Base-by-base conservation (phyloP, 1,140 invertebrate species). In the Neotoxoptera formosana region DNA sequence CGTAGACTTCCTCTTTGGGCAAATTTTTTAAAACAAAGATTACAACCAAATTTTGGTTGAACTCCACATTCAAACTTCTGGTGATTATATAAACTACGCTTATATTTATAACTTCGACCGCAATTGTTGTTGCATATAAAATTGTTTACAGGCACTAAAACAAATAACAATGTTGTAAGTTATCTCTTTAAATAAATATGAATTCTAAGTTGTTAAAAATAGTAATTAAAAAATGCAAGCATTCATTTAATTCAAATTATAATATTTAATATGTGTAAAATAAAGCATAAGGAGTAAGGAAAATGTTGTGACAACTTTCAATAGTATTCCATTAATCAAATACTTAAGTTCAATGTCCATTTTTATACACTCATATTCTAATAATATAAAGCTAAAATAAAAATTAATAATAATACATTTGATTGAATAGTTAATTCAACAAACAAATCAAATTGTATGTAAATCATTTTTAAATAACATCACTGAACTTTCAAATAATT, bases 61-160 rank as follows among this genome's bases (percentile, higher is more conserved):
- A 93, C 83, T 84, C 95, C 95, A 93, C 95, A 95, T 93, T 95
- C 95, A 90, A 94, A 94, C 76, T 94, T 94, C 20, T 91, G n/a
- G 91, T 95, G 94, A 34, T 91, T 48, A n/a, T 81, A 91, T 14
- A 94, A 86, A 56, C 41, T 91, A n/a, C 41, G 87, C 30, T 89
- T 94, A 93, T 94, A 94, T 60, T 91, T 93, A 89, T 94, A 94
- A 47, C n/a, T 90, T 93, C 92, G 91, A 23, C 84, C 48, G 93
- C 94, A 94, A 47, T 51, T 93, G 47, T 67, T 67, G 60, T 60
- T 34, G 36, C 53, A 90, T 14, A 17, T 21, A 67, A 45, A 90
- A 90, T 60, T 17, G 87, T 17, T n/a, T 23, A 88, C 34, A 51
- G 21, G 23, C 34, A n/a, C 91, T 81, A 92, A 92, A 89, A 89